These are phyloP conservation scores for Glaucopsyche alexis DNA, from an alignment of 2,888 invertebrate genomes.

Conservation along the genomic window DNA sequence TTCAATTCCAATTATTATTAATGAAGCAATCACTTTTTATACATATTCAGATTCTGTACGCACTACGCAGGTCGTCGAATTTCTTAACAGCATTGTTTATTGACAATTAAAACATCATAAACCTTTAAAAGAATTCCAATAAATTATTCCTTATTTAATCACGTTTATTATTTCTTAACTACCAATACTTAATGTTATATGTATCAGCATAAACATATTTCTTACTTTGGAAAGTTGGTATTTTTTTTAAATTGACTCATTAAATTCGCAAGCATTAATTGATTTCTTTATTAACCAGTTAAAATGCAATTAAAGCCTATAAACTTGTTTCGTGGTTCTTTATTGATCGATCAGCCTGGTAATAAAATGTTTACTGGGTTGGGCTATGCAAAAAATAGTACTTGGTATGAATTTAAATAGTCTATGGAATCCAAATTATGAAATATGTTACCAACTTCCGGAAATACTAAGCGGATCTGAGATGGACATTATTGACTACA, in stretches of 20 bases:
- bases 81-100: slow-evolving; percentile 1
- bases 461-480: too few relatives aligned
- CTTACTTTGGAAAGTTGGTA: neutral
- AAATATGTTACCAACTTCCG: too few relatives aligned
- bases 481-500: too few relatives aligned
- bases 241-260: slow-evolving; percentile 11
- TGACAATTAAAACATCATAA: slow-evolving; percentile 10
- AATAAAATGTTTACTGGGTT: too few relatives aligned
- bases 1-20: neutral
- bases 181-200: slow-evolving; percentile 16
- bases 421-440: too few relatives aligned
- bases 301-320: slow-evolving; percentile 12
- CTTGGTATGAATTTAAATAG: too few relatives aligned
- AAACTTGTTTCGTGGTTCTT: neutral
- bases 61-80: neutral
- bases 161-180: neutral
- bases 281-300: slow-evolving; percentile 29
- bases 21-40: slow-evolving; percentile 3
- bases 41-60: neutral
- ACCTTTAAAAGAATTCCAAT: neutral
- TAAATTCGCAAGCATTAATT: slow-evolving; percentile 7
- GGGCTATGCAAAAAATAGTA: too few relatives aligned
- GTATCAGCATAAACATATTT: neutral
- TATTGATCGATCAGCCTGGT: neutral
- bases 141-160: slow-evolving; percentile 4